Evolutionary conservation across 2,888 invertebrate genomes (phyloP).

Genomic region (Diarsia dahlii): DNA sequence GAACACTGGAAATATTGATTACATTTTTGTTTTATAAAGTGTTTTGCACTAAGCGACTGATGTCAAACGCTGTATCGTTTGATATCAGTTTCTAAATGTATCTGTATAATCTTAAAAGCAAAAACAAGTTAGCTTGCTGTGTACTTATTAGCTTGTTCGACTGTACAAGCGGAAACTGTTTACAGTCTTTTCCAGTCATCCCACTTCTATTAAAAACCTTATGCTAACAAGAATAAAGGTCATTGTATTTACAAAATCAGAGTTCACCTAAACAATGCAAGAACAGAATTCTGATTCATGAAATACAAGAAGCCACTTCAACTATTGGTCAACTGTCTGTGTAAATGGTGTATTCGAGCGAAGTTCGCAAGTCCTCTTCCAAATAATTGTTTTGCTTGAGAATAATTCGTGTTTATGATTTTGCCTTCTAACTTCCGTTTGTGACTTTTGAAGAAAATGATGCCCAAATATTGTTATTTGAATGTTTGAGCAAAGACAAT

Average conservation of each 20-base stretch:
- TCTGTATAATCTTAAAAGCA: no score
- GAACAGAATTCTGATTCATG: constrained; percentile 9
- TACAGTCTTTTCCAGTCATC: background rate
- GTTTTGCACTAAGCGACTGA: no score
- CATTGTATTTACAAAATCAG: background rate
- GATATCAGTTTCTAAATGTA: no score
- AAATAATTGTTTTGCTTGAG: constrained; percentile 32
- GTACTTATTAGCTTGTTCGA: no score
- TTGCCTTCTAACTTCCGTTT: background rate
- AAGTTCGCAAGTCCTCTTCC: constrained; percentile 4
- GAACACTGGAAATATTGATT: no score
- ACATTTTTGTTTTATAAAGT: no score
- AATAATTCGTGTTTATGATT: background rate
- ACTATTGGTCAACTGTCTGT: constrained; percentile 33
- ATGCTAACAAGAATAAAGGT: background rate
- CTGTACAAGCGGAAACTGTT: constrained; percentile 14
- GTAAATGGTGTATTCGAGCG: constrained; percentile 1
- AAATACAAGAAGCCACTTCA: constrained; percentile 29
- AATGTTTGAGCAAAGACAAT: background rate
- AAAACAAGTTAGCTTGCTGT: no score
- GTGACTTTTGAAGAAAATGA: background rate
- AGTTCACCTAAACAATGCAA: background rate
- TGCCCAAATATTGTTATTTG: background rate
- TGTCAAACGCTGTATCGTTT: no score
- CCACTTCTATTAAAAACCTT: background rate